Evolutionary conservation across 2,888 invertebrate species (phyloP), one percentile per base, ranked within the genome.

Genomic region (Drosophila phalerata): DNA sequence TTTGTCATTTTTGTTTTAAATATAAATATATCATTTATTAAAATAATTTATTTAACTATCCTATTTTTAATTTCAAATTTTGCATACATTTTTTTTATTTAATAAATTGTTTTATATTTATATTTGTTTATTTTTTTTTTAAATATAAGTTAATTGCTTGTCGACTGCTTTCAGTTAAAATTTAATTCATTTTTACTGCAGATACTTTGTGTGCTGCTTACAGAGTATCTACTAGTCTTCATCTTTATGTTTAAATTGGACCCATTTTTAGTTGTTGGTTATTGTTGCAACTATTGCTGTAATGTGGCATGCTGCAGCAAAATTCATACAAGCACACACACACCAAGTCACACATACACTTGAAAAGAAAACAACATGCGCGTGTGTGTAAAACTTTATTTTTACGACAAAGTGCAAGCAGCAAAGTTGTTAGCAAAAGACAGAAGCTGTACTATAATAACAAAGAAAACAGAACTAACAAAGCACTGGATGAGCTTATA

Each of bases 361-460:
- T 61, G 71, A 69, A 75, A 61, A 55, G 65, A 85, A 81, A 85
- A 79, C 79, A 81, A 73, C 53, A 78, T 47, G 77, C 71, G 83
- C 77, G 66, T 79, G 69, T 88, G 85, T 85, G 87, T 85, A 76
- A 77, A 84, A 84, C 85, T 84, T 84, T 87, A 87, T 84, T 84
- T 84, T 84, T 87, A 87, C 87, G 87, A 87, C 84, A 81, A 76
- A 84, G 78, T 78, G 87, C 80, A 84, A 71, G 84, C 85, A 58
- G 82, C 73, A 87, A 87, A 84, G 85, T 84, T 84, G 80, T 86
- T 81, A 75, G 81, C 69, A 74, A 66, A 73, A 74, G 77, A 79
- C 77, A 68, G 47, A 57, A 68, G 65, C 65, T 66, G 69, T 57
- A 51, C 34, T 45, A 49, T 52, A 65, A 53, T 65, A 70, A 63